Percentiles rank a stretch among this genome's conserved stretches.
Evolutionary conservation across 2,113 vertebrate genomes (phyloP).

Genomic region (Sigmodon hispidus): DNA sequence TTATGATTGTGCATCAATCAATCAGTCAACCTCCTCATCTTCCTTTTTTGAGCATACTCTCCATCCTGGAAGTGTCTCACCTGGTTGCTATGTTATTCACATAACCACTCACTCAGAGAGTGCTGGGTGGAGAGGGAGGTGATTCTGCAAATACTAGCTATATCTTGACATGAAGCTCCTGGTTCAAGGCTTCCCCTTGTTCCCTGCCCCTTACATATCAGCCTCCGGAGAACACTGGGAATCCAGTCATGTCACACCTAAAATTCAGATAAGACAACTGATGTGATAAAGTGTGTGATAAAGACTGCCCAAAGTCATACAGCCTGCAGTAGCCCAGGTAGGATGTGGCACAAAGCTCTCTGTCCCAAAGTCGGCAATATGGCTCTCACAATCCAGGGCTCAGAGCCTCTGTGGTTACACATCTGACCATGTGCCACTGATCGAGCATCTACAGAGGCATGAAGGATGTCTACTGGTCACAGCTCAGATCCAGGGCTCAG

Average conservation of each 20-base stretch:
- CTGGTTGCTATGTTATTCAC: background rate
- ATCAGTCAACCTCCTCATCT: background rate
- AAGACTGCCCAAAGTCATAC: background rate
- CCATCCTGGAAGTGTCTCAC: background rate
- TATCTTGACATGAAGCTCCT: accelerated
- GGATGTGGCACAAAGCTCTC: background rate
- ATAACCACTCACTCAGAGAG: background rate
- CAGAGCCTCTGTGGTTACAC: background rate
- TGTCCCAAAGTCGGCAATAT: background rate
- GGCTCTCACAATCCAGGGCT: background rate
- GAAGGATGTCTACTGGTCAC: slow-evolving; percentile 62
- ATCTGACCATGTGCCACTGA: background rate
- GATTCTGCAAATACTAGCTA: accelerated
- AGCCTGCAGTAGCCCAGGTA: background rate
- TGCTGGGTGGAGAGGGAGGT: background rate
- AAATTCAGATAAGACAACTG: background rate
- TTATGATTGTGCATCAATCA: background rate
- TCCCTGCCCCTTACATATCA: background rate
- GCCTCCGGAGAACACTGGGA: background rate
- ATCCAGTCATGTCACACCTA: no score
- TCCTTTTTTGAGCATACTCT: accelerated
- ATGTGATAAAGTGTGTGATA: background rate
- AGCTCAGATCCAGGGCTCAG: slow-evolving; percentile 73
- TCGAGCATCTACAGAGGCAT: slow-evolving; percentile 41
- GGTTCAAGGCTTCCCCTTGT: background rate